A percentile compares a stretch with the other conserved stretches of the same genome.
Conservation (phyloP, 2,888 invertebrate genomes). For the Lottia gigantea region DNA sequence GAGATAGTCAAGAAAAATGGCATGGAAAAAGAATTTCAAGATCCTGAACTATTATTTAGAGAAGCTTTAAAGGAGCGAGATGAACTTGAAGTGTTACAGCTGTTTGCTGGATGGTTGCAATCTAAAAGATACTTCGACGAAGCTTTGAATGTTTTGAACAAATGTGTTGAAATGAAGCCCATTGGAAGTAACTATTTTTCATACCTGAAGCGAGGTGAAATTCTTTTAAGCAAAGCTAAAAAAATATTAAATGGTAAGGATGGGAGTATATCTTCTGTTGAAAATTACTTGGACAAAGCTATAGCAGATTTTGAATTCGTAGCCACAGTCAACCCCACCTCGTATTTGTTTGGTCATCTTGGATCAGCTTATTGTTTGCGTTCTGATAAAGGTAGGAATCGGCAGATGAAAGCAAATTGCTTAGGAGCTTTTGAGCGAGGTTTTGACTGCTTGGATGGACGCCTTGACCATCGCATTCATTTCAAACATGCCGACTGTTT, state of each 20-base stretch:
- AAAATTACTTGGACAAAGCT: background rate
- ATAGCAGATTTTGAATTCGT: background rate
- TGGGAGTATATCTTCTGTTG: background rate
- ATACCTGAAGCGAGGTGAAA: background rate
- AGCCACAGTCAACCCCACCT: background rate
- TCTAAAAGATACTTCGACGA: background rate
- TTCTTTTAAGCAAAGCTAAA: background rate
- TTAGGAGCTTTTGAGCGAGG: background rate
- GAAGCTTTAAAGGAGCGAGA: background rate
- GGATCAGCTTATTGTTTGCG: background rate
- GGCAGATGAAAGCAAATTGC: background rate
- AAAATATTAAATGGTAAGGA: too few species aligned
- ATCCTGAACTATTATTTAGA: background rate
- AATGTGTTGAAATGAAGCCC: background rate
- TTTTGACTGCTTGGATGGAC: background rate
- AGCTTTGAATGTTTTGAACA: background rate
- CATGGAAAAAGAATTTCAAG: background rate
- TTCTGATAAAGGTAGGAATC: background rate
- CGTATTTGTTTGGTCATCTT: background rate
- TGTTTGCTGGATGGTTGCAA: background rate
- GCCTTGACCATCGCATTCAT: background rate
- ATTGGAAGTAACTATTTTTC: slow-evolving; percentile 1
- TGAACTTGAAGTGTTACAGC: background rate
- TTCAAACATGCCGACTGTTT: background rate
- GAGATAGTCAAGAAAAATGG: background rate